These are phyloP conservation scores for Picathartes gymnocephalus DNA, from an alignment of 2,113 vertebrate genomes.

Conservation along the genomic window DNA sequence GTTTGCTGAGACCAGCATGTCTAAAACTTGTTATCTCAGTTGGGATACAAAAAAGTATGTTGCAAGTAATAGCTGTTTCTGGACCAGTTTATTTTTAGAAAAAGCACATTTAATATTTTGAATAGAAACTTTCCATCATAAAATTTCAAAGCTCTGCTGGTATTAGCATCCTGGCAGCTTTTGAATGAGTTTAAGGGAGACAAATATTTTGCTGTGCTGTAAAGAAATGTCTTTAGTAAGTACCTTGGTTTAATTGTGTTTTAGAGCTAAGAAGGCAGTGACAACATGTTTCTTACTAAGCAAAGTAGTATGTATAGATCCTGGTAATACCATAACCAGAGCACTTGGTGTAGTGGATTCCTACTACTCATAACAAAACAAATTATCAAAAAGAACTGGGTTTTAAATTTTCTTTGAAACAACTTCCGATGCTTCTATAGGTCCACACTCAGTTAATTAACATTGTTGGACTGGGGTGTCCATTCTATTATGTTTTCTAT, in stretches of 20 bases:
- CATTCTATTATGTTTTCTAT: neutral
- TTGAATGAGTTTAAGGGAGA: neutral
- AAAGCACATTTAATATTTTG: slow-evolving; percentile 12
- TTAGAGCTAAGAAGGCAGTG: neutral
- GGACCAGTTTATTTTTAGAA: slow-evolving; percentile 16
- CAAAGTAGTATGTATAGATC: neutral
- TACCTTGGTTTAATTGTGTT: neutral
- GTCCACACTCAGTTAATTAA: neutral
- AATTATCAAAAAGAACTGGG: neutral
- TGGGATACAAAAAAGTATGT: slow-evolving; percentile 4
- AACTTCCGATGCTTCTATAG: neutral
- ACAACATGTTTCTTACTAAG: neutral
- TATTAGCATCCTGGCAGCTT: neutral
- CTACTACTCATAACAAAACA: neutral
- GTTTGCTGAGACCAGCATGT: slow-evolving; percentile 30
- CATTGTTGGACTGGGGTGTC: neutral
- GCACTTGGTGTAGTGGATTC: neutral
- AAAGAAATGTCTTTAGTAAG: neutral
- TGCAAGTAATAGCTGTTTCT: slow-evolving; percentile 24
- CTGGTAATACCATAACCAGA: neutral
- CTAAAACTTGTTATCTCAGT: slow-evolving; percentile 47
- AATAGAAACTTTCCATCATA: neutral
- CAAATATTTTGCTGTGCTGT: neutral
- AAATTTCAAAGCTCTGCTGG: slow-evolving; percentile 15
- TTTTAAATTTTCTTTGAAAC: neutral